Evolutionary conservation across 2,888 invertebrate genomes (phyloP).

Genomic region (Slavum lentiscoides): DNA sequence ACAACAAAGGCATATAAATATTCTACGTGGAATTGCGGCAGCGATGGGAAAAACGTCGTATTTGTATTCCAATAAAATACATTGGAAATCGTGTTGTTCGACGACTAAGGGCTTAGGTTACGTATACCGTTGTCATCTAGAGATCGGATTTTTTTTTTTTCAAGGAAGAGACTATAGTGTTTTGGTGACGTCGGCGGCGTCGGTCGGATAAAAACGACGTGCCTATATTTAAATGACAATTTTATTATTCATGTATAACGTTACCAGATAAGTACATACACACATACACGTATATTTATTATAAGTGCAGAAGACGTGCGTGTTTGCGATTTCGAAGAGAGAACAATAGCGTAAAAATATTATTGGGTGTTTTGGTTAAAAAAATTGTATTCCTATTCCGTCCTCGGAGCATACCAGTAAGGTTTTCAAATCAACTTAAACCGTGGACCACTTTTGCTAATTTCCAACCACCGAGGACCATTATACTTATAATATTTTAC

Average conservation of each 20-base stretch:
- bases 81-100: constrained; percentile 16
- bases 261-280: background rate
- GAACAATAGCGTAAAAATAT: background rate
- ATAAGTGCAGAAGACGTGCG: background rate
- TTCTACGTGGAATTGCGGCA: background rate
- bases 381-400: background rate
- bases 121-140: background rate
- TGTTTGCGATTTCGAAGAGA: background rate
- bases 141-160: background rate
- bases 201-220: background rate
- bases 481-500: too few relatives aligned
- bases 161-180: background rate
- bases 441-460: too few relatives aligned
- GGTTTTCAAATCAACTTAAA: too few relatives aligned
- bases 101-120: background rate
- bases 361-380: constrained; percentile 5
- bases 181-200: background rate
- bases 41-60: background rate
- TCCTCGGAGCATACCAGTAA: too few relatives aligned
- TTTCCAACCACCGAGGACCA: too few relatives aligned
- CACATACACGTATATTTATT: too few relatives aligned
- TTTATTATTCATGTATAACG: constrained; percentile 10
- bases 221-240: constrained; percentile 29
- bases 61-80: constrained; percentile 40
- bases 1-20: constrained; percentile 32